Conservation (phyloP, 1,140 invertebrate genomes). For the Nephila pilipes region DNA sequence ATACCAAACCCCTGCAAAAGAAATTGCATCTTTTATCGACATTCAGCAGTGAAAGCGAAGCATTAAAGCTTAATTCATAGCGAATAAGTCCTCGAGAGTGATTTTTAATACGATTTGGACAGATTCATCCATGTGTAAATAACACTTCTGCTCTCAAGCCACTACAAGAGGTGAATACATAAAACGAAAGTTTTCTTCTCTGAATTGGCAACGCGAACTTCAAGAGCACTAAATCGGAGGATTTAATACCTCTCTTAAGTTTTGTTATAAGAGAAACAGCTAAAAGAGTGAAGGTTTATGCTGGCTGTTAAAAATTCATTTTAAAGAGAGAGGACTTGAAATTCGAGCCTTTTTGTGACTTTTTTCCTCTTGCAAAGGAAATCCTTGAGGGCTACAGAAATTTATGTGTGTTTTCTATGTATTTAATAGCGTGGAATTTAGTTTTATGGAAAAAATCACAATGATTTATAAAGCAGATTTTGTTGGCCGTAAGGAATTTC, state of each 20-base stretch:
- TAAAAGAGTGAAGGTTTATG: background rate
- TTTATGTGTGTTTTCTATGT: background rate
- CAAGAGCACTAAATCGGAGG: background rate
- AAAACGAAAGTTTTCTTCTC: conserved; percentile 28
- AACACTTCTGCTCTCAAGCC: background rate
- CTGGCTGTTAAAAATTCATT: conserved; percentile 1
- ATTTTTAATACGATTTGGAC: background rate
- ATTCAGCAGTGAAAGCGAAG: background rate
- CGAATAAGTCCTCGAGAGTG: background rate
- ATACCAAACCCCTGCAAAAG: background rate
- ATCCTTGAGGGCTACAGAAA: background rate
- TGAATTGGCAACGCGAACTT: conserved; percentile 5
- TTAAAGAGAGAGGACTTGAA: background rate
- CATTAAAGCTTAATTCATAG: background rate
- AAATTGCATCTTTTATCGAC: background rate
- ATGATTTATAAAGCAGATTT: background rate
- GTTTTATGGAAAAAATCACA: background rate
- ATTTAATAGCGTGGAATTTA: background rate
- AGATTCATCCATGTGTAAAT: background rate
- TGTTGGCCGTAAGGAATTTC: background rate
- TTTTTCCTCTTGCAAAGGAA: background rate
- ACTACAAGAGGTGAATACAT: background rate
- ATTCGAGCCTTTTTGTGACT: background rate
- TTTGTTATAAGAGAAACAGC: background rate
- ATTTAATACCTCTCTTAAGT: background rate